Conservation (phyloP, 2,888 invertebrate species). For the Dicranocentrus wangi region DNA sequence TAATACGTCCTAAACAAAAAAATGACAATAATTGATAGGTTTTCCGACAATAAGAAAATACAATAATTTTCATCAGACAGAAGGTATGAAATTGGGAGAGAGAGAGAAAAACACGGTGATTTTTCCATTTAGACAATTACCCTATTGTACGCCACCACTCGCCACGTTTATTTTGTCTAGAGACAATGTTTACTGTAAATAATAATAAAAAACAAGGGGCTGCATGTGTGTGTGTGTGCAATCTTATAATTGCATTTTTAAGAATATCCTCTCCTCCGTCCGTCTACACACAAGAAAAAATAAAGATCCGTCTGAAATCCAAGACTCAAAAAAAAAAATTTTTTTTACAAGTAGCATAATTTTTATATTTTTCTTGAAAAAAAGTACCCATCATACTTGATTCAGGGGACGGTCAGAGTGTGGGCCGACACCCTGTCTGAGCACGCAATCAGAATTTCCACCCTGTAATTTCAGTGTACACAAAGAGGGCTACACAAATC, state of each 20-base stretch:
- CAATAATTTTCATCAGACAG: background rate
- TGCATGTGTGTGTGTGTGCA: background rate
- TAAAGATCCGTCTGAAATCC: too few relatives aligned
- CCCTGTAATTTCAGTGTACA: conserved; percentile 16
- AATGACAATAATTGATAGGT: conserved; percentile 50
- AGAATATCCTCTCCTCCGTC: too few relatives aligned
- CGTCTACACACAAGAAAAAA: too few relatives aligned
- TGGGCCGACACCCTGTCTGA: conserved; percentile 53
- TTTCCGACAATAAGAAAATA: background rate
- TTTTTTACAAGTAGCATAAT: background rate
- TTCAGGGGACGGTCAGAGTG: conserved; percentile 29
- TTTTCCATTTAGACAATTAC: conserved; percentile 34
- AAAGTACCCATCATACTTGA: conserved; percentile 14
- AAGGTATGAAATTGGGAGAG: background rate
- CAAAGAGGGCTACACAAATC: background rate
- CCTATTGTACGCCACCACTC: background rate
- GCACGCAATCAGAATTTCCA: conserved; percentile 41
- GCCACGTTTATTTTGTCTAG: too few relatives aligned
- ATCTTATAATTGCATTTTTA: background rate
- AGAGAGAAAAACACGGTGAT: conserved; percentile 3
- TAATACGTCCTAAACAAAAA: background rate
- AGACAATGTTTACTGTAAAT: background rate
- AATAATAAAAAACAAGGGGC: conserved; percentile 5
- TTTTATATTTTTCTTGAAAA: background rate
- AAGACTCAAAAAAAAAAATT: too few relatives aligned